Evolutionary conservation across 1,140 invertebrate genomes (phyloP).

Genomic region (Doryteuthis pealeii): DNA sequence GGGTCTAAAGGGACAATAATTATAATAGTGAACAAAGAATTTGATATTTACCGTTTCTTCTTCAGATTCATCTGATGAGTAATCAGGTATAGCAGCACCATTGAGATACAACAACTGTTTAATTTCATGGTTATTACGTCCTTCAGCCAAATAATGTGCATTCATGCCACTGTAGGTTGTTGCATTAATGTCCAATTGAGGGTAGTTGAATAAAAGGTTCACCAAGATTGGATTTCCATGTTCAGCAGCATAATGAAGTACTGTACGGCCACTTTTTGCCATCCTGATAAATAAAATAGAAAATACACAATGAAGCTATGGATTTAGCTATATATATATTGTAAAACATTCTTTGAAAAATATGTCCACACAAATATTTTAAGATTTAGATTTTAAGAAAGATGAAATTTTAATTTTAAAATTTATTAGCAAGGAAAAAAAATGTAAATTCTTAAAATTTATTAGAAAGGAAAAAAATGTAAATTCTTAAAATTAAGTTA

Average conservation of each 20-base stretch:
- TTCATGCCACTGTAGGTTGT: constrained; percentile 40
- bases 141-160: constrained; percentile 35
- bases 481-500: too few relatives aligned
- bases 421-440: too few relatives aligned
- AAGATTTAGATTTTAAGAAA: too few relatives aligned
- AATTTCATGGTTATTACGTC: constrained; percentile 26
- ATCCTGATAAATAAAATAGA: constrained; percentile 28
- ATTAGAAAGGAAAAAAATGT: too few relatives aligned
- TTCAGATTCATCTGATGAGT: neutral
- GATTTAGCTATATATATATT: too few relatives aligned
- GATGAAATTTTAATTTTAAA: too few relatives aligned
- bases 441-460: too few relatives aligned
- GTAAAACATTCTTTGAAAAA: too few relatives aligned
- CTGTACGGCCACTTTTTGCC: constrained; percentile 44
- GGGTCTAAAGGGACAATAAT: too few relatives aligned
- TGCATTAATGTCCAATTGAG: constrained; percentile 33
- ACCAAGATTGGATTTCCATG: constrained; percentile 29
- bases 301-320: constrained; percentile 14
- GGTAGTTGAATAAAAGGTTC: constrained; percentile 28
- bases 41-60: neutral
- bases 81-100: constrained; percentile 24
- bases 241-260: constrained; percentile 47
- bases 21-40: too few relatives aligned
- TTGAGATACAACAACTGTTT: constrained; percentile 20
- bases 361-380: too few relatives aligned